These are phyloP conservation scores for Stegastes partitus DNA, from an alignment of 2,113 vertebrate species.

Conservation along the genomic window DNA sequence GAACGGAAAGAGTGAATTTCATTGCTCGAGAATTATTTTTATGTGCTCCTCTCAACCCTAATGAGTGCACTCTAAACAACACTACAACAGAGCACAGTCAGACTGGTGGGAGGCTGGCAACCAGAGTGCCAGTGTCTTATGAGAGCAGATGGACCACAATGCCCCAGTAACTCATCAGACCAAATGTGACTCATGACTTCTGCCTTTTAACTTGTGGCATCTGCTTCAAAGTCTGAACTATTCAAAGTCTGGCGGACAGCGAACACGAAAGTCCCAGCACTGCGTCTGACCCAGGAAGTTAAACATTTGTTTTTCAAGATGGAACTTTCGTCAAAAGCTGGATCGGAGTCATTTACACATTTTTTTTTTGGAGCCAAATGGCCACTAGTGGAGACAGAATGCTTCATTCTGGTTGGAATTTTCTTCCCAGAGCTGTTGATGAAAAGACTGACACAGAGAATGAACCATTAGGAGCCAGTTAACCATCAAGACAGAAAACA, in stretches of 20 bases:
- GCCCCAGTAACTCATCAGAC: slow-evolving; percentile 59
- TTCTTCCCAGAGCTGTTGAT: not conserved
- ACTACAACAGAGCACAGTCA: slow-evolving; percentile 40
- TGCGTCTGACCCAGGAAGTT: slow-evolving; percentile 44
- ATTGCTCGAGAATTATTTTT: slow-evolving; percentile 19
- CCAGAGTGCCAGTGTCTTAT: slow-evolving; percentile 52
- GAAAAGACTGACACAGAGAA: not conserved
- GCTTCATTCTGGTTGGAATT: not conserved
- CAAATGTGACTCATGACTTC: slow-evolving; percentile 68
- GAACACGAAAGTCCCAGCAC: slow-evolving; percentile 38
- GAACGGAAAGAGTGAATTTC: slow-evolving; percentile 5
- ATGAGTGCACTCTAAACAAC: slow-evolving; percentile 47
- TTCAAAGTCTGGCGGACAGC: slow-evolving; percentile 49
- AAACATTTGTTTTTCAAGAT: slow-evolving; percentile 59
- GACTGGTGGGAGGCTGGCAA: slow-evolving; percentile 67
- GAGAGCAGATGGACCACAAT: slow-evolving; percentile 75
- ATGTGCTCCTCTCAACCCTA: slow-evolving; percentile 42
- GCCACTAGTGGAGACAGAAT: not conserved
- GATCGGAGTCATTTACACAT: slow-evolving; percentile 7
- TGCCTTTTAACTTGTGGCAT: slow-evolving; percentile 74
- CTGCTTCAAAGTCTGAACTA: slow-evolving; percentile 66
- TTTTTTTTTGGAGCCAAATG: slow-evolving; percentile 51
- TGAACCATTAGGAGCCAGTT: not conserved
- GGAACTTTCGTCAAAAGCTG: slow-evolving; percentile 37
- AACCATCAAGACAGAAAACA: not conserved